Base-by-base conservation (phyloP, 1,140 invertebrate genomes). In the Meloidogyne floridensis region DNA sequence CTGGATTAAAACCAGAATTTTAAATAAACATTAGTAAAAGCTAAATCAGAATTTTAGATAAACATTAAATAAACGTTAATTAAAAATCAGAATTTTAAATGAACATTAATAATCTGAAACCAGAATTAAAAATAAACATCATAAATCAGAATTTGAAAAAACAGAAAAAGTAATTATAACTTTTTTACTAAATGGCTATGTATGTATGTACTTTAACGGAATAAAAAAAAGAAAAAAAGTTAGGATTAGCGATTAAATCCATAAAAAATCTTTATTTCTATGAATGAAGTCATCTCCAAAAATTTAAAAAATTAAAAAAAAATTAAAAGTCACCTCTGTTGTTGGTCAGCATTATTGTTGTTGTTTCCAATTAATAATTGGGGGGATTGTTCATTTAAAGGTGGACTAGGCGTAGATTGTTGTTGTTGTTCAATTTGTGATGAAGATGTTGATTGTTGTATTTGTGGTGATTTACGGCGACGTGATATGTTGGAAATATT, bases 381-480 rank as follows among this genome's bases (percentile, higher is more conserved):
- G 71, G 77, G 77, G 20, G 77, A 79, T 18, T 79, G 77, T 51
- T 79, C 77, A 71, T 79, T 79, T 72, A 79, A 53, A 3, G 77
- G 77, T n/a, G 77, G 77, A 72, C 77, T 79, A 53, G 77, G 77
- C 15, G 75, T 77, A 6, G 75, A 69, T 69, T 77, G 75, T 43
- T 32, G 32, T 69, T 77, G 75, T 43, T 75, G 72, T 54, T 75
- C 20, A 15, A 13, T 15, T n/a, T n/a, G 7, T 65, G 59, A 65
- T n/a, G 59, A 59, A 3, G 56, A 59, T 15, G 56, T n/a, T 32
- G 32, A 32, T n/a, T 65, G 59, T 65, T 65, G 59, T 65, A n/a
- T 65, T 65, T 47, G 47, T 47, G 47, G 47, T 47, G 47, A 47
- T 47, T 47, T 4, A 47, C 47, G 47, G 4, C 47, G 47, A 47